phyloP scores from a whole-genome alignment of 2,797 vertebrate genomes.

The Ctenosaura bakeri region DNA sequence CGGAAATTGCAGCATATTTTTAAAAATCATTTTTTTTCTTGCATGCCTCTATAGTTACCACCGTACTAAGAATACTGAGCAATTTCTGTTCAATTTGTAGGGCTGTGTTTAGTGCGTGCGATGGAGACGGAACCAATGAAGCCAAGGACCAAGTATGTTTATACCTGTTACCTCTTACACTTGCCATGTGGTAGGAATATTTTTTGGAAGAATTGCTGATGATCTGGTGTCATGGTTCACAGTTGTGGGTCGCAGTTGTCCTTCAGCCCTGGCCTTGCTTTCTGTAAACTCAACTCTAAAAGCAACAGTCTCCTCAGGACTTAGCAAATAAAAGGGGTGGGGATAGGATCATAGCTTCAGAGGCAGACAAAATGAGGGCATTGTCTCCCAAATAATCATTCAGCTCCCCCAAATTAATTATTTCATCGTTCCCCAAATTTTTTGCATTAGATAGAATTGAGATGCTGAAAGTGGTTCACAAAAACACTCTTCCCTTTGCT shows the following conservation, averaged over 20 bases:
- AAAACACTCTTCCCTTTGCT: too few species aligned
- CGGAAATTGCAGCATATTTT: not conserved
- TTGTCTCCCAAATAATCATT: too few species aligned
- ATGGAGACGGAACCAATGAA: conserved; percentile 82
- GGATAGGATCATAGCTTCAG: too few species aligned
- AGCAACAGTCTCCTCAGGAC: too few species aligned
- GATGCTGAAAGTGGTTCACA: too few species aligned
- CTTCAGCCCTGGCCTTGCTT: too few species aligned
- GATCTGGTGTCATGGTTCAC: not conserved
- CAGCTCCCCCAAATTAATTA: too few species aligned
- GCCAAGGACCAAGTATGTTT: conserved; percentile 86
- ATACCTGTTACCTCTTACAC: accelerated
- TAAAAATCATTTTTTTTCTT: not conserved
- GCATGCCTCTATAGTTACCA: not conserved
- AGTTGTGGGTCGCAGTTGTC: not conserved
- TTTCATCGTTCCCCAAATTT: too few species aligned
- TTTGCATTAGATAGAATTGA: too few species aligned
- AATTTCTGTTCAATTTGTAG: conserved; percentile 74
- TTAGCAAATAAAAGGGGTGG: too few species aligned
- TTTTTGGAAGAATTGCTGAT: not conserved
- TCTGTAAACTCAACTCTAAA: not conserved
- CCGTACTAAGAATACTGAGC: not conserved
- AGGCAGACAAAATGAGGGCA: too few species aligned
- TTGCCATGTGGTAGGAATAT: not conserved
- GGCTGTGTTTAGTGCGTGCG: conserved; percentile 91